phyloP scores from a whole-genome alignment of 2,888 invertebrate species.

The Erpobdella octoculata region DNA sequence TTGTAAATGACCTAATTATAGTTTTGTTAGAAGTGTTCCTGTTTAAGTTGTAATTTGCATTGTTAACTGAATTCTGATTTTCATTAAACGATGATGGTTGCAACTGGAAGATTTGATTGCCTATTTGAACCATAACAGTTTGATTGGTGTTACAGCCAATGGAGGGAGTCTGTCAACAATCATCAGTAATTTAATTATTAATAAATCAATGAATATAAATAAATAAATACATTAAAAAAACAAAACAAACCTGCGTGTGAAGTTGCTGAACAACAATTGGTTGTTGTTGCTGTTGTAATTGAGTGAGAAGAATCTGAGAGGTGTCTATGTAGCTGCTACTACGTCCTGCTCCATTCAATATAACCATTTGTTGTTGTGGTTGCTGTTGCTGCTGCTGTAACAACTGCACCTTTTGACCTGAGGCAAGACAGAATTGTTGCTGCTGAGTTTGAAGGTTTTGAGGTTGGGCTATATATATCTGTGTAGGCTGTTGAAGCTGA shows the following conservation, averaged over 20 bases:
- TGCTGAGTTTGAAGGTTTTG: background rate
- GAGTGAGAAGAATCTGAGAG: background rate
- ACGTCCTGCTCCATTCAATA: background rate
- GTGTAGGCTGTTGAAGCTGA: too few relatives aligned
- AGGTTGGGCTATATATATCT: too few relatives aligned
- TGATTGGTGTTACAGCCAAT: background rate
- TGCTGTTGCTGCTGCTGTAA: background rate
- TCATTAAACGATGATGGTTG: background rate
- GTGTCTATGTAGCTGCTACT: background rate
- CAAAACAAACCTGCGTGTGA: background rate
- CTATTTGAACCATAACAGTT: slow-evolving; percentile 6
- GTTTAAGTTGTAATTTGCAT: background rate
- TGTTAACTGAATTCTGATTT: background rate
- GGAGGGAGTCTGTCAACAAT: background rate
- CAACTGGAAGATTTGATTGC: slow-evolving; percentile 12
- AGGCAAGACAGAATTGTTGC: background rate
- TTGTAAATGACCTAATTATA: background rate
- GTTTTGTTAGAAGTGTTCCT: background rate
- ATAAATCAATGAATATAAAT: background rate
- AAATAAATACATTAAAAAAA: background rate
- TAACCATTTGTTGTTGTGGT: slow-evolving; percentile 5
- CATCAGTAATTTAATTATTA: background rate
- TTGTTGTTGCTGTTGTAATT: background rate
- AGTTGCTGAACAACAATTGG: background rate
- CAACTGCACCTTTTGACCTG: background rate